Base-by-base conservation (phyloP, 2,113 vertebrate genomes). In the Corythoichthys haematopterus region DNA sequence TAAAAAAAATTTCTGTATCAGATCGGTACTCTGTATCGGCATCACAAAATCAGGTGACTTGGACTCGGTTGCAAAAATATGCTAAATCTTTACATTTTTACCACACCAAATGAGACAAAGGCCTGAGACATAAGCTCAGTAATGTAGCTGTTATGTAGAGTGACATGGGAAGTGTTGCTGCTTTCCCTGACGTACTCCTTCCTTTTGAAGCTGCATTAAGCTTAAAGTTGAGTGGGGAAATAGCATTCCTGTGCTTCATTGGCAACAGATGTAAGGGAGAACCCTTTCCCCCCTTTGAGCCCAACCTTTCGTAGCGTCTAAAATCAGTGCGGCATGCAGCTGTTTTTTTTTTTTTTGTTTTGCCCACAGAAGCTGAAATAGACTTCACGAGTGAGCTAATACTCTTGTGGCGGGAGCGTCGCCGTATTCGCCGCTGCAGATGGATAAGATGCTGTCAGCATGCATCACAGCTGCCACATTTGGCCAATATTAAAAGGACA, bases 241-340 rank as follows among this genome's bases (percentile, higher is more conserved):
- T 82, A 82, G 36, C 90, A 91, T 91, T 91, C 90, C 89, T 88
- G 69, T 72, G 77, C 85, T 87, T 89, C 88, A 91, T 91, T 89
- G 84, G 86, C 87, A 90, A 87, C 91, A 91, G 90, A 93, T 91
- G 90, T 91, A 88, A 84, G 76, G 74, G 52, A 83, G 76, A 73
- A 57, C 47, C 12, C 79, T 69, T 65, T 51, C 48, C 48, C 65
- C 71, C 48, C 85, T 73, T 9, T 78, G 76, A 82, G 74, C 80
- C 64, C 69, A 84, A 85, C 83, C 76, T 82, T 86, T 84, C 80
- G 74, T 84, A 82, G 73, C 37, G 69, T 83, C 87, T 88, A 87
- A 88, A 89, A 87, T 82, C 80, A 70, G 86, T 84, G 67, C 28
- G 15, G 73, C 71, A 80, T 83, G 85, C 89, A 90, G 90, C 90